Conservation (phyloP, 1,140 invertebrate species). For the Neoseiulus cucumeris region DNA sequence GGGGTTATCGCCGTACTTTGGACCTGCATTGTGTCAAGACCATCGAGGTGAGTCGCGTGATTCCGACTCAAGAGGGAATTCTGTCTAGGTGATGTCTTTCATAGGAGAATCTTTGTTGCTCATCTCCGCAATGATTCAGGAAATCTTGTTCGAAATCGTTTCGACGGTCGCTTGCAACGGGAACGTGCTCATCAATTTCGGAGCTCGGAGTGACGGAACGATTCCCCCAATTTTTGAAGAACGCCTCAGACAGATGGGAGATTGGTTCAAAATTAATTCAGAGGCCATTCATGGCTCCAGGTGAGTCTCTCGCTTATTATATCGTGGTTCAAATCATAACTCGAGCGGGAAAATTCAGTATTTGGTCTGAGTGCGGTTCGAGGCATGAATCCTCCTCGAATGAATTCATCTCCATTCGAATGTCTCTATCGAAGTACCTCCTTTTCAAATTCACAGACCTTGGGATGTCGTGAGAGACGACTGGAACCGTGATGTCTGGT, state of each 20-base stretch:
- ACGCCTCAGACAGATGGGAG: conserved; percentile 28
- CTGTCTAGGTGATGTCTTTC: too few species aligned
- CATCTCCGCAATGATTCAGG: too few species aligned
- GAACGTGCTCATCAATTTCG: conserved; percentile 24
- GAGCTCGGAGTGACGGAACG: conserved; percentile 27
- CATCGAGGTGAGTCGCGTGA: background rate
- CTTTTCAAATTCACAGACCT: background rate
- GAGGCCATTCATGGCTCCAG: conserved; percentile 29
- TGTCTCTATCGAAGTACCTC: too few species aligned
- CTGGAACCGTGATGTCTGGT: conserved; percentile 33
- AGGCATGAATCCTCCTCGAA: too few species aligned
- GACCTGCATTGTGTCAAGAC: background rate
- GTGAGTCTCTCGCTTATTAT: too few species aligned
- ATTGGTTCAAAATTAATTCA: conserved; percentile 30
- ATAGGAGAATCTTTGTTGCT: too few species aligned
- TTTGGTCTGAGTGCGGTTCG: too few species aligned
- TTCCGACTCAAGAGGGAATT: too few species aligned
- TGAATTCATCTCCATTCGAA: too few species aligned
- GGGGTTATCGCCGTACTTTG: background rate
- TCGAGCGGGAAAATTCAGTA: background rate
- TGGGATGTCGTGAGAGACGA: conserved; percentile 53
- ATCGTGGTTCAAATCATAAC: conserved; percentile 5
- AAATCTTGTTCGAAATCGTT: background rate
- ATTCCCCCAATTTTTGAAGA: conserved; percentile 33
- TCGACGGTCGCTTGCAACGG: conserved; percentile 24